These are phyloP conservation scores for Megaceryle maxima DNA, from an alignment of 2,113 vertebrate species.

Conservation along the genomic window DNA sequence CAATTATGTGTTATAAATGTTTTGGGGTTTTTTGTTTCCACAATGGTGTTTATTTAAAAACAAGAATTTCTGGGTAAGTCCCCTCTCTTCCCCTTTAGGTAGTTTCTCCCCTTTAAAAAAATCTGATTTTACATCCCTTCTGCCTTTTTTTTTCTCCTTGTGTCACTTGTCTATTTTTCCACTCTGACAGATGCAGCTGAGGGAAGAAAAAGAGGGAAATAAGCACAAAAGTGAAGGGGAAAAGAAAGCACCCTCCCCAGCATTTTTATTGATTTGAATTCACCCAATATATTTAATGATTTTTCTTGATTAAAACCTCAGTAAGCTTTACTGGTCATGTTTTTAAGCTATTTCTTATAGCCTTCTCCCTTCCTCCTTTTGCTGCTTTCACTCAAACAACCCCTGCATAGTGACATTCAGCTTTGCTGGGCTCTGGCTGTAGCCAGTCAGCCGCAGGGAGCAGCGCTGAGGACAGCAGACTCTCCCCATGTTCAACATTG, in stretches of 20 bases:
- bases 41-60: background rate
- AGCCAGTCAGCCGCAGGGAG: accelerated
- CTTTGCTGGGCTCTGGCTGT: background rate
- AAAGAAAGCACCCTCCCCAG: background rate
- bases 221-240: background rate
- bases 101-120: background rate
- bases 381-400: background rate
- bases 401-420: accelerated
- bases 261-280: background rate
- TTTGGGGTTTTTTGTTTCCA: background rate
- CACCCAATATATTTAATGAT: background rate
- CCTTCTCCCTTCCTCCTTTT: background rate
- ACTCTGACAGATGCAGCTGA: background rate
- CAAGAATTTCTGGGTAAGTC: background rate
- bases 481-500: accelerated
- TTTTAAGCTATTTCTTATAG: background rate
- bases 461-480: background rate
- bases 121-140: background rate
- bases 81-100: background rate
- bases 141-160: background rate
- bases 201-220: background rate
- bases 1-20: background rate
- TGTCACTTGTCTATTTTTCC: background rate
- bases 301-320: background rate
- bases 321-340: background rate